Evolutionary conservation across 2,888 invertebrate species (phyloP).

Genomic region (Drosophila pegasa): DNA sequence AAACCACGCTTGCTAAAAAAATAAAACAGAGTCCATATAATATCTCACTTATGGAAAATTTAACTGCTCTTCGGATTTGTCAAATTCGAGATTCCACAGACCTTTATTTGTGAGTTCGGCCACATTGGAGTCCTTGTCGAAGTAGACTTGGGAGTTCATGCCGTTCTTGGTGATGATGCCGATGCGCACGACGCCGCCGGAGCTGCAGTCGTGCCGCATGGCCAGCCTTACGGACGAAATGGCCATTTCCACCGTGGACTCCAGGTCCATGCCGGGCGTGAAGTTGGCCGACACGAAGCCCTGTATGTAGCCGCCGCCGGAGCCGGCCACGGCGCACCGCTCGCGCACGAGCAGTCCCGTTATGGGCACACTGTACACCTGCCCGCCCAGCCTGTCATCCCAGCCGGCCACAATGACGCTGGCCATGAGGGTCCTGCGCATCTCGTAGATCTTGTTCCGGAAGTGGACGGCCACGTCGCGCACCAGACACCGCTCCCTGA

Average conservation of each 20-base stretch:
- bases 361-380: constrained; percentile 89
- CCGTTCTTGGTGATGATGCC: constrained; percentile 94
- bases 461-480: constrained; percentile 96
- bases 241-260: constrained; percentile 93
- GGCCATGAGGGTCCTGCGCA: constrained; percentile 95
- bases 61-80: too few relatives aligned
- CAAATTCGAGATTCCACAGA: constrained; percentile 27
- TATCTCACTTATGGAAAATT: too few relatives aligned
- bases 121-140: constrained; percentile 63
- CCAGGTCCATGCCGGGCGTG: constrained; percentile 92
- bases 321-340: constrained; percentile 94
- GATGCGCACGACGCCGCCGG: constrained; percentile 95
- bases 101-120: constrained; percentile 1
- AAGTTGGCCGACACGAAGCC: constrained; percentile 96
- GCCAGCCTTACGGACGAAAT: constrained; percentile 93
- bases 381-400: constrained; percentile 95
- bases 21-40: too few relatives aligned
- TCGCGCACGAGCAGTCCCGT: constrained; percentile 96
- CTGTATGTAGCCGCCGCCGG: constrained; percentile 97
- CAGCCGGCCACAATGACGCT: constrained; percentile 99
- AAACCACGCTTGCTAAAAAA: too few relatives aligned
- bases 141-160: constrained; percentile 88
- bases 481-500: constrained; percentile 93
- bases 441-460: constrained; percentile 96
- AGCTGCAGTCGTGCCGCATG: constrained; percentile 95